Evolutionary conservation across 2,888 invertebrate species (phyloP), one percentile per base, ranked within the genome.

Genomic region (Noctua janthe): DNA sequence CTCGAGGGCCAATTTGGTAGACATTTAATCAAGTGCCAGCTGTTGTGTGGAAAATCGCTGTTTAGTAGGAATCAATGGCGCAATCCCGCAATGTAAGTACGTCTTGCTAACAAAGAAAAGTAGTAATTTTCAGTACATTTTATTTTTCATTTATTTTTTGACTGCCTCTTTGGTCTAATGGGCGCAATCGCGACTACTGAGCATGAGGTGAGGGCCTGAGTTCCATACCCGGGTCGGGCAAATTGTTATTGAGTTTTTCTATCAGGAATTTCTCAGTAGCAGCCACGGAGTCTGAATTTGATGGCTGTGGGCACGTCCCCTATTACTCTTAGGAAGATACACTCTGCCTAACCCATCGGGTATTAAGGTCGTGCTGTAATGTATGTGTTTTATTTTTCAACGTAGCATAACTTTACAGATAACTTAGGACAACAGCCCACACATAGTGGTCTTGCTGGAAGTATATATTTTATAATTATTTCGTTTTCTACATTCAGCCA

Each of bases 11-110:
- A 77, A 77, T 74, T 64, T 51, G 51, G 62, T 23, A n/a, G 56
- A 51, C 13, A 51, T 82, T 56, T 23, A 71, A 82, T 80, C 66
- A 82, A 80, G 59, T 84, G 66, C 20, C 15, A 64, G 71, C 29
- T 74, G 3, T 56, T 84, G 71, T 62, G 71, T 66, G 71, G 20
- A 64, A 15, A 35, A 83, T 59, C 39, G 74, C 1, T 74, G n/a
- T 20, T 76, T 35, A 54, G 54, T 15, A 64, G 35, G n/a, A 64
- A 70, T 82, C 49, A 64, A 47, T 70, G 69, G 23, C 79, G 56
- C 62, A 54, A 35, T 49, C 39, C 4, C 1, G n/a, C 4, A 17
- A 54, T 11, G 35, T 20, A 8, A 64, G 20, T 23, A 35, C 7
- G 15, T 35, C 23, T 83, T 39, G 10, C n/a, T 47, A 56, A 20